phyloP scores from a whole-genome alignment of 1,140 invertebrate genomes.

The Drosophila pandora region DNA sequence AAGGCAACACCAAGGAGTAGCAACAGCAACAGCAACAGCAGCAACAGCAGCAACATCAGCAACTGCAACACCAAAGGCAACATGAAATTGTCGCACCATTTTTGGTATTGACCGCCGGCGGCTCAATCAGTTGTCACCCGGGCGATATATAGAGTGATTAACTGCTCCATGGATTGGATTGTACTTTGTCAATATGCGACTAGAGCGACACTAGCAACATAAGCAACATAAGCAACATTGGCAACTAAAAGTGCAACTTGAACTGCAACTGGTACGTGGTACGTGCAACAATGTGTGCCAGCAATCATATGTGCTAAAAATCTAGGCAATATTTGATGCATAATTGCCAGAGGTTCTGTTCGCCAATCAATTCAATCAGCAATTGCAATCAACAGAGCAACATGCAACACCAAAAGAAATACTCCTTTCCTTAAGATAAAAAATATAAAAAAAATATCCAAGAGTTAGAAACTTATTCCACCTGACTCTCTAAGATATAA shows the following conservation, averaged over 20 bases:
- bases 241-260: not conserved
- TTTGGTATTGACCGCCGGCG: constrained; percentile 76
- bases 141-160: constrained; percentile 81
- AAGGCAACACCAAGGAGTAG: constrained; percentile 6
- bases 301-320: constrained; percentile 68
- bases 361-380: constrained; percentile 76
- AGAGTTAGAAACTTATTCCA: too few species aligned
- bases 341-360: constrained; percentile 65
- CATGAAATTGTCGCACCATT: constrained; percentile 77
- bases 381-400: constrained; percentile 52
- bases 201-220: too few species aligned
- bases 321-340: constrained; percentile 75
- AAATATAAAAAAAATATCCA: not conserved
- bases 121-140: constrained; percentile 79
- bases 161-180: constrained; percentile 66
- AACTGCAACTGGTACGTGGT: constrained; percentile 22
- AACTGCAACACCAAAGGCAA: constrained; percentile 55
- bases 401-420: constrained; percentile 5
- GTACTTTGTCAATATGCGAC: constrained; percentile 30
- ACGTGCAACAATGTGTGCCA: constrained; percentile 62
- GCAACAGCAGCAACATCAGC: constrained; percentile 41
- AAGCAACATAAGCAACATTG: too few species aligned
- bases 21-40: constrained; percentile 8
- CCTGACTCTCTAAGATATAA: too few species aligned
- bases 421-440: not conserved